Evolutionary conservation across 2,113 vertebrate species (phyloP), one percentile per base, ranked within the genome.

Genomic region (Osmerus mordax): DNA sequence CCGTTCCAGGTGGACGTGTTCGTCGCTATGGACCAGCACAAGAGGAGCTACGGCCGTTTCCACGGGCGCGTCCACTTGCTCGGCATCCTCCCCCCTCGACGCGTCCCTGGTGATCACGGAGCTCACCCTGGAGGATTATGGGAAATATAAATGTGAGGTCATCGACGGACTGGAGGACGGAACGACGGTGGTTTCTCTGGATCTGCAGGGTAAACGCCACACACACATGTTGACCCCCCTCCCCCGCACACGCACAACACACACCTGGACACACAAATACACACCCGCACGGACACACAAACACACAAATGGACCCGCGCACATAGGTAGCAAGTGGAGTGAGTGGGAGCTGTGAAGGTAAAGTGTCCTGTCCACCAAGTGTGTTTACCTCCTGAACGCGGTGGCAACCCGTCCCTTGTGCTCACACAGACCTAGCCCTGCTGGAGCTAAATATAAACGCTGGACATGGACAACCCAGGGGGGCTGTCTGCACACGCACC

Each of bases 131-230:
- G 95, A 97, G 71, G 97, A 99, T 88, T 98, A 99, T 3, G 97
- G 97, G 65, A 92, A 85, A 85, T 99, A 98, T 29, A 99, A 98
- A 86, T 99, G 97, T 12, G 97, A 99, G 87, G 94, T 99, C 16
- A 98, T 99, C 65, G 96, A 99, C 67, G 96, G 96, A 19, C 82
- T 99, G 66, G 96, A 98, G 70, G 97, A 99, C 0, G 95, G 92
- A 63, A 95, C 96, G 0, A 90, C 82, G 0, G 92, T 98, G 54
- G 93, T 99, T 54, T 78, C 94, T 1, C 90, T 99, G 41, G 93
- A 98, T 75, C 87, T 99, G 73, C 93, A 98, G 95, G 97, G 97
- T 97, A 85, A 2, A 85, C 83, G 13, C n/a, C 64, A 9, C 19
- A 41, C 3, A n/a, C 29, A 14, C 36, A 56, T 55, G 3, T 15